Base-by-base conservation (phyloP, 1,140 invertebrate genomes). In the Rhizoglyphus robini region DNA sequence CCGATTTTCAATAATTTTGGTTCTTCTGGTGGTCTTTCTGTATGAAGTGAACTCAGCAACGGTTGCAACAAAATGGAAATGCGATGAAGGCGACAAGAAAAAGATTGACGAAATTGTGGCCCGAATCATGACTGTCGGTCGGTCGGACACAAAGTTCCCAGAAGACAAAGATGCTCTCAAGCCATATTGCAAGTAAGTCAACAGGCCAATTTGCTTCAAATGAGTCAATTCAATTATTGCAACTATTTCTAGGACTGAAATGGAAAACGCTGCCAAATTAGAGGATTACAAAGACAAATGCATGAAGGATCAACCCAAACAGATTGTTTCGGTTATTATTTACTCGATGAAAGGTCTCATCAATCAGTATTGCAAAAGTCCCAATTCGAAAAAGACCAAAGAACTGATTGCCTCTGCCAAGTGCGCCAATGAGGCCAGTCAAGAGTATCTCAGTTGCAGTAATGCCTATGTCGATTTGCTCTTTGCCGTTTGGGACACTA, bases 161-260 rank as follows among this genome's bases (percentile, higher is more conserved):
- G n/a, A 1, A 4, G 18, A 15, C 11, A 49, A 63, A 49, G 61
- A 15, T 2, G 3, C 41, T 18, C 4, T 63, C 1, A 1, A n/a
- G 1, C 18, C 11, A 3, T 63, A 46, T 49, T 63, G 61, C 61
- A 47, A 63, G 61, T 63, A 63, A 63, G 61, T 62, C 29, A n/a
- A n/a, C n/a, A n/a, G 4, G 15, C n/a, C 4, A n/a, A n/a, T n/a
- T n/a, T n/a, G n/a, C n/a, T n/a, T n/a, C n/a, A n/a, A n/a, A n/a
- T n/a, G n/a, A n/a, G n/a, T n/a, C n/a, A n/a, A n/a, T n/a, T n/a
- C n/a, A n/a, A n/a, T n/a, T 4, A 41, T 48, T 31, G 31, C 4
- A 4, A 54, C n/a, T 41, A 5, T 62, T 62, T 5, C 5, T 20
- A 4, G 30, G 23, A 13, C 41, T 34, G 25, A 38, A 63, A 46